Conservation (phyloP, 2,797 vertebrate species). For the Pseudomugil tenellus region DNA sequence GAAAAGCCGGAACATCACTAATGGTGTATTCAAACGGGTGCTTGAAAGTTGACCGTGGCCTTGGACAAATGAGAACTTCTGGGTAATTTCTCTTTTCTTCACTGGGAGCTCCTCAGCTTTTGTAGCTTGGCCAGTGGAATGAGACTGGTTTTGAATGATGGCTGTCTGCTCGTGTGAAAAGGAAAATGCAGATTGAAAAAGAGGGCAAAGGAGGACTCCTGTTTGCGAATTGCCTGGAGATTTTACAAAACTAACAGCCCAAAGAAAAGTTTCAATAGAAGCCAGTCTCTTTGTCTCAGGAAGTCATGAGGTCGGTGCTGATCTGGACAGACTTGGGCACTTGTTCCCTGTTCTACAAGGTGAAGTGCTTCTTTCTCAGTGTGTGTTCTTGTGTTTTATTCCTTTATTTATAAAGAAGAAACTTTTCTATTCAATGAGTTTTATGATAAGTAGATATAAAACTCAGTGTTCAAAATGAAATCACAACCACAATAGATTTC, state of each 20-base stretch:
- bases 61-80: slow-evolving; percentile 55
- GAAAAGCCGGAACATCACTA: slow-evolving; percentile 56
- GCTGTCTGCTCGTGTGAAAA: slow-evolving; percentile 57
- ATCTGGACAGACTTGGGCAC: slow-evolving; percentile 52
- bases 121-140: slow-evolving; percentile 72
- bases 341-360: slow-evolving; percentile 42
- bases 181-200: slow-evolving; percentile 57
- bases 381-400: slow-evolving; percentile 1
- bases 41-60: slow-evolving; percentile 67
- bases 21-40: slow-evolving; percentile 68
- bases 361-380: slow-evolving; percentile 68
- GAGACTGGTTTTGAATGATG: slow-evolving; percentile 67
- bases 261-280: slow-evolving; percentile 66
- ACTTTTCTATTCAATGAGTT: no score
- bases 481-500: not conserved
- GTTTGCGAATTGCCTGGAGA: slow-evolving; percentile 68
- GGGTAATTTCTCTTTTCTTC: slow-evolving; percentile 27
- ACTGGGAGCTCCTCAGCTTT: slow-evolving; percentile 63
- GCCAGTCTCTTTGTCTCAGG: slow-evolving; percentile 64
- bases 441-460: not conserved
- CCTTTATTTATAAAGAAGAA: not conserved
- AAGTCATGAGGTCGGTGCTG: slow-evolving; percentile 70
- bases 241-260: slow-evolving; percentile 73
- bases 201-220: slow-evolving; percentile 54
- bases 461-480: not conserved